Base-by-base conservation (phyloP, 2,797 vertebrate genomes). In the Centroberyx gerrardi region DNA sequence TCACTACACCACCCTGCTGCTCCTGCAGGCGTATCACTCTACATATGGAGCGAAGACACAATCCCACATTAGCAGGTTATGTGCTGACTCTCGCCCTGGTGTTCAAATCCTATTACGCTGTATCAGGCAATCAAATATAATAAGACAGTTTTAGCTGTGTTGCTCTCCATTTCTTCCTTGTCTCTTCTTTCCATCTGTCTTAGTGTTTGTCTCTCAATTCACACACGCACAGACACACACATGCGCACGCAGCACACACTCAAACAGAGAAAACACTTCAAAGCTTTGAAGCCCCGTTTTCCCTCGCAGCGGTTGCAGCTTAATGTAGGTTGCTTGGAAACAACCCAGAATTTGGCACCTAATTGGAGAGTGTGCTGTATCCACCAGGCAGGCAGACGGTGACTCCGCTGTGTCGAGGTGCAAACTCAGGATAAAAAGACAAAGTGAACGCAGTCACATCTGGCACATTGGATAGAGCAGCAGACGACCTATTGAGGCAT, bases 241-340 rank as follows among this genome's bases (percentile, higher is more conserved):
- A 40, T 58, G 56, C 62, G 64, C 72, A 69, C 63, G 59, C 48
- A 56, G 52, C 13, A 9, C 65, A 28, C 82, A 71, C 76, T 88
- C 82, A 84, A 78, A 83, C 59, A 62, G 22, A 52, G 49, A 3
- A 8, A 64, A 68, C 60, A 75, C 48, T 64, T 80, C 80, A 78
- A 76, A 86, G 84, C 86, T 86, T 87, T 86, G 82, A 87, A 82
- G 88, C 66, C 59, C 28, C 1, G 13, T 71, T 85, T 22, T 83
- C 60, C 85, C 83, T 87, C 67, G 14, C 76, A 88, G 85, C 84
- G 27, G 42, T 49, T 42, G 71, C 62, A 62, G 76, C 71, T 77
- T 87, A 80, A 91, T 91, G 88, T 84, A 76, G 88, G 91, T 93
- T 93, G 92, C 91, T 88, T 92, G 89, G 91, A 92, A 91, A 93